Conservation (phyloP, 2,888 invertebrate genomes). For the Abrostola triplasia region DNA sequence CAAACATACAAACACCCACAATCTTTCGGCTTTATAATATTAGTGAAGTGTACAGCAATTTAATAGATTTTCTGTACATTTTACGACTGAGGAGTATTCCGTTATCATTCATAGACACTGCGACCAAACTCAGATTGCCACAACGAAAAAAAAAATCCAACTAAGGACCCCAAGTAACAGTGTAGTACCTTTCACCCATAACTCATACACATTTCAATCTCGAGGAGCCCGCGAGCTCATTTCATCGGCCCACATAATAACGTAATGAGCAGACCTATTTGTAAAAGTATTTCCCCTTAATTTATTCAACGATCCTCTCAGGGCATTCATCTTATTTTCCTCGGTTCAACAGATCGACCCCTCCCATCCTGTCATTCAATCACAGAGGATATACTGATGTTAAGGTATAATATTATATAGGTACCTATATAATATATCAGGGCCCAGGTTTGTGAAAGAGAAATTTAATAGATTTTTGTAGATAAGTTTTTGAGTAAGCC, state of each 20-base stretch:
- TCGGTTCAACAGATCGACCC: conserved; percentile 32
- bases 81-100: no score
- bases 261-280: conserved; percentile 48
- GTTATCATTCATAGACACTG: no score
- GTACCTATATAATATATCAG: not conserved
- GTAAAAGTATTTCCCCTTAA: conserved; percentile 47
- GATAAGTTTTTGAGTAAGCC: not conserved
- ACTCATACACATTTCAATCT: conserved; percentile 24
- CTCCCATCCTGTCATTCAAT: conserved; percentile 36
- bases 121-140: no score
- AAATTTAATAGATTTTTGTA: conserved; percentile 1
- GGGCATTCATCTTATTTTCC: conserved; percentile 52
- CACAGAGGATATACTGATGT: conserved; percentile 35
- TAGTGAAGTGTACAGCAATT: no score
- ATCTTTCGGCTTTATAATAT: no score
- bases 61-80: no score
- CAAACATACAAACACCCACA: no score
- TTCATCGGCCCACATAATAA: conserved; percentile 44
- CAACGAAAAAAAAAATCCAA: no score
- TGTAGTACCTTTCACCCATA: no score
- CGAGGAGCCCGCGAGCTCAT: conserved; percentile 20
- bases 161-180: no score
- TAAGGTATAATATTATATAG: conserved; percentile 14
- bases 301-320: conserved; percentile 45
- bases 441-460: not conserved